Conservation (phyloP, 2,113 vertebrate species). For the Nycticorax nycticorax region DNA sequence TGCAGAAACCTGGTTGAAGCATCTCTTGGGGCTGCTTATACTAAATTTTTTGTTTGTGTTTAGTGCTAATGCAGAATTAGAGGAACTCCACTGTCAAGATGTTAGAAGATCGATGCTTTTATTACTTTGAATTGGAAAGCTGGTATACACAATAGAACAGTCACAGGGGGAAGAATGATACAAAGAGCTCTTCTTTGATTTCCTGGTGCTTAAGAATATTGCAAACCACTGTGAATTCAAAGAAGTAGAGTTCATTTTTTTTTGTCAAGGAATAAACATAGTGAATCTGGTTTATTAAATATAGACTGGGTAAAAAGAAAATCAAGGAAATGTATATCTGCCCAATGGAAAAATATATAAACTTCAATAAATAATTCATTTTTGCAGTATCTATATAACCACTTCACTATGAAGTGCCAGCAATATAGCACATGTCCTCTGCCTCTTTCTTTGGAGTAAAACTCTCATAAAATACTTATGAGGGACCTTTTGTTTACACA, state of each 20-base stretch:
- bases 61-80: slow-evolving; percentile 57
- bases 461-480: neutral
- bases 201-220: slow-evolving; percentile 11
- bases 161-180: neutral
- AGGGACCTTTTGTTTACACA: neutral
- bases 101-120: slow-evolving; percentile 57
- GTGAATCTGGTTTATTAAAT: neutral
- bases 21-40: slow-evolving; percentile 34
- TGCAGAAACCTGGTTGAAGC: slow-evolving; percentile 48
- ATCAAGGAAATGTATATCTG: neutral
- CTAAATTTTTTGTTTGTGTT: slow-evolving; percentile 63
- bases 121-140: slow-evolving; percentile 60
- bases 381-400: neutral
- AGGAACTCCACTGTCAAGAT: slow-evolving; percentile 55
- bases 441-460: neutral
- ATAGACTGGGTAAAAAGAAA: neutral
- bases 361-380: neutral
- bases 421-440: neutral
- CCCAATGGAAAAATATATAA: neutral
- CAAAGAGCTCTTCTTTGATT: slow-evolving; percentile 29
- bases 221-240: neutral
- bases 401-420: neutral
- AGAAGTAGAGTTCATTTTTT: neutral
- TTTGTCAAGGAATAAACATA: neutral
- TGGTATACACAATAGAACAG: slow-evolving; percentile 26